Conservation (phyloP, 1,140 invertebrate species). For the Bombus fervidus region DNA sequence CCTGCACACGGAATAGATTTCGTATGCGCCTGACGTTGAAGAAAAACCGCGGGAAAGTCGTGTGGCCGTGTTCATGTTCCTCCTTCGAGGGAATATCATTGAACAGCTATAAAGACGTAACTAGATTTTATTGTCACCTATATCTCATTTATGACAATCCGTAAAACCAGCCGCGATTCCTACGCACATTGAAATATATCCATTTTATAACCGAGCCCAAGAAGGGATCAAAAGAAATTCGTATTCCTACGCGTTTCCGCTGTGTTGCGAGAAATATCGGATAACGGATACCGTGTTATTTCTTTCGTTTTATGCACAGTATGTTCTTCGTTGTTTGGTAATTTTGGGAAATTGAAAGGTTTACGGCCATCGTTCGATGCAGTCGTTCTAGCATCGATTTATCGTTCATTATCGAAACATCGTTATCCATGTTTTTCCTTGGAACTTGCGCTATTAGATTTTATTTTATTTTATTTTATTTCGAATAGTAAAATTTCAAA, state of each 20-base stretch:
- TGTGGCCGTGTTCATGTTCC: background rate
- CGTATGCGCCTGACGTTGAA: constrained; percentile 7
- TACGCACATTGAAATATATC: background rate
- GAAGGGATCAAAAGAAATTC: background rate
- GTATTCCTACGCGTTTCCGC: background rate
- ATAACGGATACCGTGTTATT: background rate
- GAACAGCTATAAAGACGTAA: constrained; percentile 24
- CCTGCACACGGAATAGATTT: constrained; percentile 3
- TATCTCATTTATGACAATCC: constrained; percentile 30
- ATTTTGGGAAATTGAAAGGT: background rate
- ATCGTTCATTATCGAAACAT: no score
- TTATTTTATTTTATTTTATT: accelerated
- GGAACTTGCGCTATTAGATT: background rate
- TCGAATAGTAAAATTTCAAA: background rate
- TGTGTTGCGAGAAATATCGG: background rate
- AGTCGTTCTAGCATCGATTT: no score
- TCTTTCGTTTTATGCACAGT: background rate
- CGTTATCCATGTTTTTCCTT: background rate
- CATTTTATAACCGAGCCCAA: background rate
- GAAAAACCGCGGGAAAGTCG: background rate
- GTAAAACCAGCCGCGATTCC: constrained; percentile 23
- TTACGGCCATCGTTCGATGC: no score
- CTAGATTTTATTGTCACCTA: constrained; percentile 29
- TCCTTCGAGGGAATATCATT: background rate
- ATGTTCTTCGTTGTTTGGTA: background rate